Evolutionary conservation across 2,113 vertebrate genomes (phyloP), one percentile per base, ranked within the genome.

Genomic region (Uria aalge): DNA sequence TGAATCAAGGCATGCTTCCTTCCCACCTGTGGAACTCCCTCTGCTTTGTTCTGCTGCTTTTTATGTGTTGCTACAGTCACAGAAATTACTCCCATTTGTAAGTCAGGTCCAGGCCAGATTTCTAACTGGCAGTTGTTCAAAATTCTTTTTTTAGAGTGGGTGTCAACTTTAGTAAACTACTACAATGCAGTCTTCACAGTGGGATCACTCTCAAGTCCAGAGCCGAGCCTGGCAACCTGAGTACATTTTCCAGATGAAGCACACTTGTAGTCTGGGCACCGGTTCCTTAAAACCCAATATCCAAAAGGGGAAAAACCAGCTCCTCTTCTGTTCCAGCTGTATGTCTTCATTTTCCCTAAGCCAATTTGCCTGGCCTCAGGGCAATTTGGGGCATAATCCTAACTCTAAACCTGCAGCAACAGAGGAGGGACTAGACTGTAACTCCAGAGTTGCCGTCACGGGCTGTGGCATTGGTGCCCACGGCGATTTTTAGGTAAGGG

Each of bases 1-100:
- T 91, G 91, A 68, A 62, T 47, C 40, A 29, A 85, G 93, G 92
- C 96, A 97, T 97, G 95, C 96, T 92, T 76, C 85, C 95, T 90
- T 66, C 83, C 87, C 57, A 27, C 55, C 36, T 20, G 7, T 3
- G 38, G 92, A 29, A 82, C 53, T 62, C 48, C 84, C 83, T 72
- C 89, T 7, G 92, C 95, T 97, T 95, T 63, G 48, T 91, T 82
- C 88, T 62, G 95, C 95, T 95, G 92, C 88, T 94, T 73, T 69
- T 47, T 57, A 50, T 69, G 77, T 91, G 84, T 36, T 15, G 80
- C 95, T 96, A 5, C 74, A 91, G 75, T n/a, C 95, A 86, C 20
- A 1, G 68, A 24, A 85, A 85, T 85, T 21, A n/a, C 18, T 88
- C 84, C 18, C 18, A 2, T 68, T 56, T 64, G 45, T 73, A 30